phyloP scores from a whole-genome alignment of 2,888 invertebrate genomes.

The Philhelius pedissequus region DNA sequence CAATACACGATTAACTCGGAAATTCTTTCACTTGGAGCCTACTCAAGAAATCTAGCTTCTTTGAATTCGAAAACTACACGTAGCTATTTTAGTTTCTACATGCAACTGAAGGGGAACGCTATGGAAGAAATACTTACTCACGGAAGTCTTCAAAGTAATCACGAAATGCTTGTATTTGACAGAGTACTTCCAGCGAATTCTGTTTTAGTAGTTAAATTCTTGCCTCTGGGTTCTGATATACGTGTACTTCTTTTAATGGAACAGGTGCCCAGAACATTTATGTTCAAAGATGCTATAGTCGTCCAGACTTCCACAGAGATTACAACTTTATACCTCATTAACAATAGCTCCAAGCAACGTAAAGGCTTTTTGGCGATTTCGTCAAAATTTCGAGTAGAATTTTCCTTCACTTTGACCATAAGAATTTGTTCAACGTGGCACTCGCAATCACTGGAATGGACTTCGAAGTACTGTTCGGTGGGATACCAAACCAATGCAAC shows the following conservation, averaged over 20 bases:
- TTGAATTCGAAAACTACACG: background rate
- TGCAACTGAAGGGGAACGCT: conserved; percentile 21
- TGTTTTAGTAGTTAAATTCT: conserved; percentile 66
- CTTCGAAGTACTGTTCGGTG: conserved; percentile 64
- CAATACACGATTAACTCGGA: conserved; percentile 55
- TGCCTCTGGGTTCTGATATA: conserved; percentile 33
- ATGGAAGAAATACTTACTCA: background rate
- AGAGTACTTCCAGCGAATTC: conserved; percentile 64
- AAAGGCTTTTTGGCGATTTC: conserved; percentile 60
- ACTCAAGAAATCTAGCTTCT: conserved; percentile 14
- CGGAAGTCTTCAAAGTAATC: conserved; percentile 47
- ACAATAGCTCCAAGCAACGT: background rate
- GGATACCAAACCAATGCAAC: conserved; percentile 18
- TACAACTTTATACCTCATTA: conserved; percentile 14
- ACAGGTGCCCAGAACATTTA: conserved; percentile 64
- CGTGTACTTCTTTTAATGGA: conserved; percentile 51
- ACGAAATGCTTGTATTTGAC: conserved; percentile 70
- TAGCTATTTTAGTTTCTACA: conserved; percentile 48
- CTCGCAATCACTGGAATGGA: conserved; percentile 50
- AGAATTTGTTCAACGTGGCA: conserved; percentile 69
- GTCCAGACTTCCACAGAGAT: background rate
- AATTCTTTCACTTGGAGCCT: conserved; percentile 66
- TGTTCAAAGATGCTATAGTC: conserved; percentile 25
- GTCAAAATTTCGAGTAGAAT: conserved; percentile 20
- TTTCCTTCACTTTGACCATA: conserved; percentile 46